Evolutionary conservation across 2,113 vertebrate species (phyloP).

Genomic region (Lophius piscatorius): DNA sequence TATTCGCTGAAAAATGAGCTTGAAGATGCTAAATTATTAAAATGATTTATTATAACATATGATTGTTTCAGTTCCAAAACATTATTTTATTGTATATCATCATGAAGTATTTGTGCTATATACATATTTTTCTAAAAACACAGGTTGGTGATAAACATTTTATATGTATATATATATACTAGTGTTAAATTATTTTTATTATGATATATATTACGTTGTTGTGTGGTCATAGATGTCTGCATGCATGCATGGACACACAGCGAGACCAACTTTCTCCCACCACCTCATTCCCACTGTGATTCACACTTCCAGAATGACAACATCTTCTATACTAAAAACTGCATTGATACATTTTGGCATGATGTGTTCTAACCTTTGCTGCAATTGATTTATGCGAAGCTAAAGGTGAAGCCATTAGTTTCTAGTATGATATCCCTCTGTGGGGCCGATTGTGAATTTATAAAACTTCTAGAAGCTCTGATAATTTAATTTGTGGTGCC

Average conservation of each 20-base stretch:
- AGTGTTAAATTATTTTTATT: too few relatives aligned
- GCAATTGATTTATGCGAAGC: conserved; percentile 79
- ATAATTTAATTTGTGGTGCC: conserved; percentile 88
- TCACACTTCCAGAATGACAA: conserved; percentile 50
- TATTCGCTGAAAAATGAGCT: too few relatives aligned
- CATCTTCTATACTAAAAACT: conserved; percentile 67
- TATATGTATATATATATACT: too few relatives aligned
- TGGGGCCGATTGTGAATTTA: conserved; percentile 80
- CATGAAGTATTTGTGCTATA: too few relatives aligned
- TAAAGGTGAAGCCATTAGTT: conserved; percentile 81
- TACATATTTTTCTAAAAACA: too few relatives aligned
- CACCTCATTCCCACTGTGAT: conserved; percentile 46
- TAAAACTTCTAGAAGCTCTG: conserved; percentile 83
- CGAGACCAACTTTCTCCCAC: conserved; percentile 7
- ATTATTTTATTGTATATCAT: too few relatives aligned
- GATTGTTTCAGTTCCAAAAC: too few relatives aligned
- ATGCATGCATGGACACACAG: background rate
- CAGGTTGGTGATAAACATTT: too few relatives aligned
- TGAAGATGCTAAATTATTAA: too few relatives aligned
- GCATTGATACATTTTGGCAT: conserved; percentile 69
- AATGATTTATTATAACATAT: too few relatives aligned
- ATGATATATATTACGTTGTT: background rate
- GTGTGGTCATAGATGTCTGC: background rate
- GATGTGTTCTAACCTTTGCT: conserved; percentile 78
- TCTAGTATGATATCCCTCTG: conserved; percentile 72